Evolutionary conservation across 2,113 vertebrate genomes (phyloP).

Genomic region (Thunnus maccoyii): DNA sequence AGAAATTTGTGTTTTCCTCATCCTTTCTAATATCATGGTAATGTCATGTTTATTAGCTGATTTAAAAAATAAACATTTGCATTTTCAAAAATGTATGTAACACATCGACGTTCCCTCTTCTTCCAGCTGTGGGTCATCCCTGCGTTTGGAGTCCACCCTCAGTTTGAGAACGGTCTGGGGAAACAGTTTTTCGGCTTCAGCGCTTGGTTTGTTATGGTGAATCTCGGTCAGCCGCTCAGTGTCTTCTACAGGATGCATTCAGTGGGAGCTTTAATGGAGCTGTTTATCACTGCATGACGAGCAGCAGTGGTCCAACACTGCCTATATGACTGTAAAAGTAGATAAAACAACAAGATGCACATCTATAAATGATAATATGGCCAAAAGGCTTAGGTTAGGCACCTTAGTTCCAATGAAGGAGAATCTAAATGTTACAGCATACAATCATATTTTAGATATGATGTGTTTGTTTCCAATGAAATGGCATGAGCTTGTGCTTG

Average conservation of each 20-base stretch:
- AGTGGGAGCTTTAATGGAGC: conserved; percentile 88
- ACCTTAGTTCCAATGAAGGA: neutral
- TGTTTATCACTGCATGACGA: conserved; percentile 88
- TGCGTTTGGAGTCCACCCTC: conserved; percentile 90
- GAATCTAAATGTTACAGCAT: too few species aligned
- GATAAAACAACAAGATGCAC: too few species aligned
- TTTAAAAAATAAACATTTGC: neutral
- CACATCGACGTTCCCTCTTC: fast-evolving
- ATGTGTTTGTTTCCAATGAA: too few species aligned
- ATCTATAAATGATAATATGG: too few species aligned
- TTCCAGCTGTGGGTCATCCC: conserved; percentile 93
- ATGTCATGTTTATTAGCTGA: conserved; percentile 38
- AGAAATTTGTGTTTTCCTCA: conserved; percentile 91
- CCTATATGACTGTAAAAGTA: too few species aligned
- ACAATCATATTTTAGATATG: too few species aligned
- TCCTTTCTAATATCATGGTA: conserved; percentile 92
- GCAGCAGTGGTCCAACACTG: too few species aligned
- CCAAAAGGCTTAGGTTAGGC: too few species aligned
- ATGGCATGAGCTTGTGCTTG: too few species aligned
- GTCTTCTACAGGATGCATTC: conserved; percentile 98
- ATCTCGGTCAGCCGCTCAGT: conserved; percentile 89
- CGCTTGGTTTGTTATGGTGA: conserved; percentile 91
- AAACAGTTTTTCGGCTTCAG: conserved; percentile 91
- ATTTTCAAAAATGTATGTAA: too few species aligned
- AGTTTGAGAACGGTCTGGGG: conserved; percentile 91